Evolutionary conservation across 2,888 invertebrate species (phyloP), one percentile per base, ranked within the genome.

Genomic region (Nephrotoma guestfalica): DNA sequence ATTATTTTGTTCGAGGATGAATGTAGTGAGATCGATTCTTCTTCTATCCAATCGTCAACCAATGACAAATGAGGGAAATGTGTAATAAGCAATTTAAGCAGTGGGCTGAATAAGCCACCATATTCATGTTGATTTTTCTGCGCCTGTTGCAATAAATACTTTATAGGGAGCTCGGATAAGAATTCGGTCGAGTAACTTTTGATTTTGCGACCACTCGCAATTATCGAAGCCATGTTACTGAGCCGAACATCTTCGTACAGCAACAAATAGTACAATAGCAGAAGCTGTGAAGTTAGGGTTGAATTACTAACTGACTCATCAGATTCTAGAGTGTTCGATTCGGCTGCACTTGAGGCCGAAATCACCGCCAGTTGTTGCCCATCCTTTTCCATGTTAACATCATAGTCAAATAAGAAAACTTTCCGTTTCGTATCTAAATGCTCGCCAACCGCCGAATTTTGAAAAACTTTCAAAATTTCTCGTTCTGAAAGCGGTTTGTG

Each of bases 61-160:
- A 98, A 93, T 87, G 98, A 98, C 45, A 99, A 92, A 91, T 99
- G 98, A 0, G 98, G 98, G 91, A 97, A 98, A 91, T 99, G 98
- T 0, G 97, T 97, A 0, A 97, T 97, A 86, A 99, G 91, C 41
- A 99, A 92, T 88, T 96, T 94, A 86, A 99, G 92, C 30, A 99
- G 92, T 0, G 98, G 97, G 86, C 98, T 97, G 90, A 98, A 98
- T 6, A 99, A 92, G 5, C 97, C 96, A 87, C 97, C 96, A 90
- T 97, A 98, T 88, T 96, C 96, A 91, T 96, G 95, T 91, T 98
- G 98, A 90, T 97, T 96, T 89, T 96, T 96, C 91, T 98, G 98
- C 0, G 98, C 98, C 91, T 97, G 96, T 90, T 98, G 97, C 42
- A 99, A 92, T 86, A 99, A 93, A 92, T 97, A 98, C 90, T 98